Base-by-base conservation (phyloP, 2,113 vertebrate species). In the Eretmodus cyanostictus region DNA sequence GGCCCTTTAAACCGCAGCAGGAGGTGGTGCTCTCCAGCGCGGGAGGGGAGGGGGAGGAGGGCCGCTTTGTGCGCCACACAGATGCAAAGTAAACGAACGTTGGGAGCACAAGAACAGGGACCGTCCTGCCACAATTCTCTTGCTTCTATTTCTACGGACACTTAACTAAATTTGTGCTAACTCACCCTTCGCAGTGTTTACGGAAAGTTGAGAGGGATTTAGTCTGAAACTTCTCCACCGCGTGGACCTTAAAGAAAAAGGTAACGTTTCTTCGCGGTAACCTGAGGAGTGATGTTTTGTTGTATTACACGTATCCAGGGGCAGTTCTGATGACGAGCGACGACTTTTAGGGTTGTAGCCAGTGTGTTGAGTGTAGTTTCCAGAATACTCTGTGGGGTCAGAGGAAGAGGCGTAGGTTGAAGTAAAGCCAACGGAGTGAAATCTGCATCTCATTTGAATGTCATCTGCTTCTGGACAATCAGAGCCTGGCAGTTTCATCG, bases 381-480 rank as follows among this genome's bases (percentile, higher is more conserved):
- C 24, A 80, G 34, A 42, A 16, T 12, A 19, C 1, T n/a, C 16
- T 8, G 51, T 57, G 14, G 31, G 31, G 59, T 80, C 17, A 0
- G 49, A 0, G 8, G 16, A 84, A 71, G 55, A 81, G 45, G 71
- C 0, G 17, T 31, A 54, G 40, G 59, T 68, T 61, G 14, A 87
- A 83, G 31, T 53, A 2, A 79, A 57, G 80, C 36, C 24, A 66
- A 53, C 61, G 4, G 82, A 68, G 85, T 81, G 66, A 68, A 84
- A 95, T 92, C 89, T 92, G 89, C 93, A 93, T 95, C 90, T 95
- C 85, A 94, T 94, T 95, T 94, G 93, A 90, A 94, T 92, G 89
- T 88, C 54, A 90, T 87, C 38, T 68, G 79, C 81, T 9, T 6
- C 51, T 40, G 86, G 83, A 55, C 91, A 81, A 86, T 91, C 88